Percentiles rank a stretch among this genome's conserved stretches.
Evolutionary conservation across 2,888 invertebrate species (phyloP).

Genomic region (Archips crataeganus): DNA sequence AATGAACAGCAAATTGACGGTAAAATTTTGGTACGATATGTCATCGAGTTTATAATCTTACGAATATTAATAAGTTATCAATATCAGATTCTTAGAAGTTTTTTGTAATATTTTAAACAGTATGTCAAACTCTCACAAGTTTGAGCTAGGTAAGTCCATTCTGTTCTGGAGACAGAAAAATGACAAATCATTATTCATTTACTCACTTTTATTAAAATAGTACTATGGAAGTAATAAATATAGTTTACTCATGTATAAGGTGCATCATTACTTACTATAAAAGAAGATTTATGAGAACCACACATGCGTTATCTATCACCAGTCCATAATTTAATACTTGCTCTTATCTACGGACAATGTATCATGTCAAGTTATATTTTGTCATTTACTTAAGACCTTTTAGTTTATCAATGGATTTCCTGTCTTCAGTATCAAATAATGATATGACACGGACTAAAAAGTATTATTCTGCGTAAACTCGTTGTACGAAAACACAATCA

Average conservation of each 20-base stretch:
- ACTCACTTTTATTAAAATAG: neutral
- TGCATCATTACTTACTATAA: conserved; percentile 43
- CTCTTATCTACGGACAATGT: conserved; percentile 54
- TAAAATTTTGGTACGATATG: no score
- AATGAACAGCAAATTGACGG: no score
- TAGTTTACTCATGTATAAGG: neutral
- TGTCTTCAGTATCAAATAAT: conserved; percentile 51
- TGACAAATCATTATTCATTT: no score
- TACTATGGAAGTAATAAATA: neutral
- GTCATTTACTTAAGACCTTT: conserved; percentile 52
- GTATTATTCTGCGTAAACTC: neutral
- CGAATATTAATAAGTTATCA: no score
- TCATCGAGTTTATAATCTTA: no score
- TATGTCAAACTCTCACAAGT: no score
- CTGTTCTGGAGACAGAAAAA: no score
- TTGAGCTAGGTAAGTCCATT: no score
- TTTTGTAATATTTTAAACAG: no score
- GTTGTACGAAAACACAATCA: neutral
- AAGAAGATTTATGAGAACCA: conserved; percentile 67
- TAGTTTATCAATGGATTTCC: conserved; percentile 59
- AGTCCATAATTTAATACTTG: conserved; percentile 60
- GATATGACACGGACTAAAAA: conserved; percentile 29
- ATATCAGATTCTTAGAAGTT: no score
- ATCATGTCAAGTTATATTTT: conserved; percentile 44
- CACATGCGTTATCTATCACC: conserved; percentile 72